phyloP scores from a whole-genome alignment of 2,113 vertebrate species.

The Colinus virginianus region DNA sequence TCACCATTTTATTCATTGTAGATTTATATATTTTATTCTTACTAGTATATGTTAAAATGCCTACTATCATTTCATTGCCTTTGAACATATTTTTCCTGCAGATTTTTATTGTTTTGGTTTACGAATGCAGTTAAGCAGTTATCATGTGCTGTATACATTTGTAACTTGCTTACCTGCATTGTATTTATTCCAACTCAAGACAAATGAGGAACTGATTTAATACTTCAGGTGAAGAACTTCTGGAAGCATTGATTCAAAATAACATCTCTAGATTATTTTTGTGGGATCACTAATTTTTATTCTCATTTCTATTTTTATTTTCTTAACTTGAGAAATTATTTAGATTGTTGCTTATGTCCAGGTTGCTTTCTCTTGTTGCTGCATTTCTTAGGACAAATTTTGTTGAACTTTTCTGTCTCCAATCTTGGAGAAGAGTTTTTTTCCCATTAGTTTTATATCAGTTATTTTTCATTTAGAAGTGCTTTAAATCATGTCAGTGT shows the following conservation, averaged over 20 bases:
- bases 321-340: not conserved
- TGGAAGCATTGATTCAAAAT: not conserved
- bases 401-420: no score
- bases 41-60: not conserved
- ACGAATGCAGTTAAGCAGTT: not conserved
- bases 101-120: not conserved
- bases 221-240: not conserved
- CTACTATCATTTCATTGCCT: not conserved
- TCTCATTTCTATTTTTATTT: not conserved
- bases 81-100: not conserved
- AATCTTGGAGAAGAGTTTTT: no score
- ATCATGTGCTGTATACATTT: not conserved
- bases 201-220: not conserved
- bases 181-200: not conserved
- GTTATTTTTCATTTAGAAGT: not conserved
- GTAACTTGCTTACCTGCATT: not conserved
- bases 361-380: not conserved
- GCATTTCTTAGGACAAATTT: no score
- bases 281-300: rapidly evolving
- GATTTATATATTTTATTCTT: not conserved
- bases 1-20: not conserved
- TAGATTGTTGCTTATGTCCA: not conserved
- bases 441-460: not conserved
- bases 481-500: not conserved
- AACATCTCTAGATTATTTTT: not conserved